phyloP scores from a whole-genome alignment of 2,888 invertebrate species.

The Synergus itoensis region DNA sequence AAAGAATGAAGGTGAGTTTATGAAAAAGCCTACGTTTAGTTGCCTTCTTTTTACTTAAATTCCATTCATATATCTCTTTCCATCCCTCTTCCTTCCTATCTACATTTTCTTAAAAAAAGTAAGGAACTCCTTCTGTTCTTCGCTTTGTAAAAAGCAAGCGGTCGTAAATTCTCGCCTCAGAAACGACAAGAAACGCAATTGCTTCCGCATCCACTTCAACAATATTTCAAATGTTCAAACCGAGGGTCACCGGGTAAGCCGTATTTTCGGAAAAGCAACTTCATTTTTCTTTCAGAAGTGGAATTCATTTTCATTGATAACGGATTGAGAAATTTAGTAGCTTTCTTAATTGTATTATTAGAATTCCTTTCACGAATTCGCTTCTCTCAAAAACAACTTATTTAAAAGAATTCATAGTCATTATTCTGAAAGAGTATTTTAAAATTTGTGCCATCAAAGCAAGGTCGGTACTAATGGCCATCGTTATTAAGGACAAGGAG shows the following conservation, averaged over 20 bases:
- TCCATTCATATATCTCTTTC: constrained; percentile 7
- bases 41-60: constrained; percentile 2
- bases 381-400: not conserved
- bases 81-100: constrained; percentile 13
- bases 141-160: not conserved
- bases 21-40: not conserved
- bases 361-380: not conserved
- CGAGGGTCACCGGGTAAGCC: constrained; percentile 8
- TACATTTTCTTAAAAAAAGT: constrained; percentile 7
- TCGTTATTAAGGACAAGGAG: constrained; percentile 25
- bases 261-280: constrained; percentile 1
- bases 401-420: not conserved
- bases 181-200: constrained; percentile 31
- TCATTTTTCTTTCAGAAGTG: no score
- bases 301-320: not conserved
- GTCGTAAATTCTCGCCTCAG: constrained; percentile 26
- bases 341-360: no score
- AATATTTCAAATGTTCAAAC: constrained; percentile 26
- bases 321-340: no score
- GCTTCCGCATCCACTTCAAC: constrained; percentile 33
- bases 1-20: not conserved
- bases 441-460: not conserved
- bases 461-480: constrained; percentile 23
- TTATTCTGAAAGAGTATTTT: not conserved
- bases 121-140: constrained; percentile 31